phyloP scores from a whole-genome alignment of 2,113 vertebrate species.

The Pleuronectes platessa region DNA sequence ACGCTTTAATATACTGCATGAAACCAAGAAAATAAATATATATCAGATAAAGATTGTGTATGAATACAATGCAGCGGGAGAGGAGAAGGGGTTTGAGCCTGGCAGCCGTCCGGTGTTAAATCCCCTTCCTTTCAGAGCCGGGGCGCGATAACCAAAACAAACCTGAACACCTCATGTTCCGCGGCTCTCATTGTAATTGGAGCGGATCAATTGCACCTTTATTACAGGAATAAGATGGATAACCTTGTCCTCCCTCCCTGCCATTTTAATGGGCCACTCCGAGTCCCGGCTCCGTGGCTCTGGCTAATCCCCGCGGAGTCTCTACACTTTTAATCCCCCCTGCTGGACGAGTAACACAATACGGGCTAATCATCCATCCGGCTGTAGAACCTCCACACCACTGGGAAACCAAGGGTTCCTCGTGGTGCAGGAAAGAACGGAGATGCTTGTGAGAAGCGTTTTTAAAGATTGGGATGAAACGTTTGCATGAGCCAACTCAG shows the following conservation, averaged over 20 bases:
- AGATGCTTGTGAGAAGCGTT: constrained; percentile 17
- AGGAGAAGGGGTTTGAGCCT: constrained; percentile 7
- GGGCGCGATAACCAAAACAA: constrained; percentile 59
- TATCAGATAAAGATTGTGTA: constrained; percentile 2
- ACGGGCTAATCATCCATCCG: constrained; percentile 54
- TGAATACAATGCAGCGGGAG: background rate
- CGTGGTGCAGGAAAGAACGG: constrained; percentile 38
- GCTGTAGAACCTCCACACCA: constrained; percentile 37
- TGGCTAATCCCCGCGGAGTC: constrained; percentile 70
- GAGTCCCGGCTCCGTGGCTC: constrained; percentile 55
- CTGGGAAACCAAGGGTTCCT: constrained; percentile 25
- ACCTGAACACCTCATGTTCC: constrained; percentile 61
- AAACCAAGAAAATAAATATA: constrained; percentile 1
- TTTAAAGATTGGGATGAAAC: no score
- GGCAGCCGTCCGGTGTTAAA: constrained; percentile 33
- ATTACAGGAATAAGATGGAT: constrained; percentile 76
- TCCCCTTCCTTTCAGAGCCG: constrained; percentile 16
- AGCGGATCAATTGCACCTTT: constrained; percentile 73
- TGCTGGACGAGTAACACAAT: constrained; percentile 48
- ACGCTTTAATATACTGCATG: no score
- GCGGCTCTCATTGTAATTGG: constrained; percentile 62
- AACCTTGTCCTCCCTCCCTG: constrained; percentile 61
- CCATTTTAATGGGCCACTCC: constrained; percentile 73
- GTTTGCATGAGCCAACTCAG: no score
- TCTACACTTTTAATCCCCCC: constrained; percentile 67